Conservation (phyloP, 2,888 invertebrate genomes). For the Listrodromus nycthemerus region DNA sequence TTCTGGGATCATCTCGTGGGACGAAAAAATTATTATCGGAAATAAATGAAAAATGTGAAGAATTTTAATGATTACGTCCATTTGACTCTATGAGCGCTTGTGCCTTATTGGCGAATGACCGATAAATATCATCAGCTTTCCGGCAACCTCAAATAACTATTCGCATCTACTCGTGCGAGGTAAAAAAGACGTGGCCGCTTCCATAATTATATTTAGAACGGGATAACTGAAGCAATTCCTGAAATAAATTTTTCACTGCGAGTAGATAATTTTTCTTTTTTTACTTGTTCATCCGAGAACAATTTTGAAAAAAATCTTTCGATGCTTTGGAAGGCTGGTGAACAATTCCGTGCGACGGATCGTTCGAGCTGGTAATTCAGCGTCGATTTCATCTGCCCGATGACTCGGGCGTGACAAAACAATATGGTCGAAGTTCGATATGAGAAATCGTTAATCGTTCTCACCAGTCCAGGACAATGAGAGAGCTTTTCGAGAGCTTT, state of each 20-base stretch:
- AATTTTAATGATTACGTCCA: not conserved
- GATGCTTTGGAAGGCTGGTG: not conserved
- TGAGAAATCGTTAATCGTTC: conserved; percentile 58
- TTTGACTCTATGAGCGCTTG: not conserved
- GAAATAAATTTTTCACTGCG: not conserved
- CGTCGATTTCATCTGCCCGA: not conserved
- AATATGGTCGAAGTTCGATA: conserved; percentile 6
- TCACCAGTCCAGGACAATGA: conserved; percentile 42
- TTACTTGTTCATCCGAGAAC: not conserved
- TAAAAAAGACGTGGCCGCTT: no score
- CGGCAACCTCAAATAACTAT: no score
- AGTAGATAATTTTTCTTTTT: not conserved
- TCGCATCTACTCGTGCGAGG: no score
- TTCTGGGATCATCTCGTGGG: not conserved
- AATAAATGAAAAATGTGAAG: no score
- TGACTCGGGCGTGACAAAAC: not conserved
- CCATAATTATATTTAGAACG: no score
- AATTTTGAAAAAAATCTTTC: not conserved
- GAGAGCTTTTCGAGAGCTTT: conserved; percentile 53
- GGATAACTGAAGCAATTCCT: not conserved
- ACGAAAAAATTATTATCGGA: no score
- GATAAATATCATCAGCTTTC: not conserved
- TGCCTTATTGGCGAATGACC: not conserved
- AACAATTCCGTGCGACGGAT: not conserved
- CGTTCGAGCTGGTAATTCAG: not conserved